Evolutionary conservation across 37 sponge, comb jelly and placozoan genomes (phyloP), one percentile per base, ranked within the genome.

Genomic region (Diacarnus erythraeanus): DNA sequence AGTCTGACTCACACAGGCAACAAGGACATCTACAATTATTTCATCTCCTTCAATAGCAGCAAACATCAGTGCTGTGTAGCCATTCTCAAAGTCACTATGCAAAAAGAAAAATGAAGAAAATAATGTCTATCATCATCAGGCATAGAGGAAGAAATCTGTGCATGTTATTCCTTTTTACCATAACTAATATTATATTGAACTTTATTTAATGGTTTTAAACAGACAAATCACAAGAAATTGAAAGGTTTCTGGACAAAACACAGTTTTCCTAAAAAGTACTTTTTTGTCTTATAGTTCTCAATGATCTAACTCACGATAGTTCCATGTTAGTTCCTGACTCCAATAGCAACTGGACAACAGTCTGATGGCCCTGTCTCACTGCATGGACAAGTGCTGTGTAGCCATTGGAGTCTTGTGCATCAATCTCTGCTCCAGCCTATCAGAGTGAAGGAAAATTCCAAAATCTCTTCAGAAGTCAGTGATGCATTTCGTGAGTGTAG

Each of bases 1-100:
- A n/a, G n/a, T n/a, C n/a, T n/a, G 6, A 87, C 92, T 79, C 39
- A 91, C 92, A 87, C 92, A 91, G 17, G 88, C 92, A 2, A 91
- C 42, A 3, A 86, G 76, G 56, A 86, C 61, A 22, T 91, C 88
- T 0, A 91, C 77, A 3, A 94, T 87, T 58, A 90, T 84, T 63
- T 94, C 91, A 57, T 90, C 92, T 57, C 94, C 94, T 30, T 90
- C 85, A 30, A 54, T 43, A 26, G 91, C 88, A 40, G 91, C 94
- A 57, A 81, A 59, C 91, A 94, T 84, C 37, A 94, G 81, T 0
- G 88, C 85, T 27, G 88, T 90, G 47, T 70, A 57, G 23, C 85
- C 88, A 30, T 65, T 71, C 36, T 80, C 70, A 18, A 77, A 2
- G 26, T 94, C 94, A 12, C 94, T 94, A 59, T 23, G n/a, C 22